These are phyloP conservation scores for Mormyrops boulengeri DNA, from an alignment of 2,797 vertebrate species.

Conservation along the genomic window DNA sequence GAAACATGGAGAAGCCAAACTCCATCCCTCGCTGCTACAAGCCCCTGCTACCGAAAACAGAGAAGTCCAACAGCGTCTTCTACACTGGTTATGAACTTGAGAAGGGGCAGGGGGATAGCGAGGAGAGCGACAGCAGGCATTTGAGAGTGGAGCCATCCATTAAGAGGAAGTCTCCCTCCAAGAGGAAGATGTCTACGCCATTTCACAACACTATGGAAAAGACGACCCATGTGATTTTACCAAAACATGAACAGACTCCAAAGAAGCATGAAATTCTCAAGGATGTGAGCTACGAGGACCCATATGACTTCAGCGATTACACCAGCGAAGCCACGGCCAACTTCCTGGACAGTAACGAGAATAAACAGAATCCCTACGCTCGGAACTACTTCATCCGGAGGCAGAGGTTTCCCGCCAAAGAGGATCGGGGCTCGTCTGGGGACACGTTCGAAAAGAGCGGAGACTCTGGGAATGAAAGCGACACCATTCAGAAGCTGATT, in stretches of 20 bases:
- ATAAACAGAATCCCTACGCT: conserved; percentile 43
- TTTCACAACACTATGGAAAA: conserved; percentile 76
- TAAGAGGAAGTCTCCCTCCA: conserved; percentile 47
- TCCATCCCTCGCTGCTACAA: conserved; percentile 58
- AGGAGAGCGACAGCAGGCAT: conserved; percentile 49
- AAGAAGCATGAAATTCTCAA: conserved; percentile 67
- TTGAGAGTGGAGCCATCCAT: conserved; percentile 61
- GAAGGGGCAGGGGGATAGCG: conserved; percentile 58
- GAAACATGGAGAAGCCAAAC: conserved; percentile 70
- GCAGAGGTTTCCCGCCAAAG: conserved; percentile 43
- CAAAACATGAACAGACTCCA: conserved; percentile 70
- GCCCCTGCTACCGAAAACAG: conserved; percentile 61
- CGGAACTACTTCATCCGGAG: conserved; percentile 44
- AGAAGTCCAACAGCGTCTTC: conserved; percentile 64
- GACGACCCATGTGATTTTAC: conserved; percentile 80
- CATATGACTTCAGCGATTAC: conserved; percentile 69
- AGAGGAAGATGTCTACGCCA: conserved; percentile 60
- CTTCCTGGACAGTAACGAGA: conserved; percentile 42
- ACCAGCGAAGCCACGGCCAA: conserved; percentile 50
- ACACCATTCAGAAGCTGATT: conserved; percentile 51
- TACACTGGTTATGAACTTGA: conserved; percentile 59
- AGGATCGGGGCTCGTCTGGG: conserved; percentile 34
- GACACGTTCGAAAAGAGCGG: conserved; percentile 33
- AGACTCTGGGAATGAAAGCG: conserved; percentile 39
- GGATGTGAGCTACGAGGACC: conserved; percentile 72